Percentiles rank a stretch among this genome's conserved stretches.
These are phyloP conservation scores for Lasioglossum baleicum DNA, from an alignment of 1,140 invertebrate species.

Conservation along the genomic window DNA sequence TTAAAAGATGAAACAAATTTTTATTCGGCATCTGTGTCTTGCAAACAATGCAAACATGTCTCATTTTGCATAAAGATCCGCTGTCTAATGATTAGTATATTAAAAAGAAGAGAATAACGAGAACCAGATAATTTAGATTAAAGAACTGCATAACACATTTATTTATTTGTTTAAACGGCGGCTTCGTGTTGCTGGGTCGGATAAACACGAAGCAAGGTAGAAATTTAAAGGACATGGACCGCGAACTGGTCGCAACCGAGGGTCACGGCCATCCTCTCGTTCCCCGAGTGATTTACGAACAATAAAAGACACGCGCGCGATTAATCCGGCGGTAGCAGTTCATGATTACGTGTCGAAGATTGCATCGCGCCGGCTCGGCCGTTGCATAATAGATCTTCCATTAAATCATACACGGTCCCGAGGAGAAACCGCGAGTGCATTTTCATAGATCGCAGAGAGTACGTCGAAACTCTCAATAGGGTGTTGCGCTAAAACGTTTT, in stretches of 20 bases:
- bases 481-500: neutral
- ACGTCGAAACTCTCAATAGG: slow-evolving; percentile 15
- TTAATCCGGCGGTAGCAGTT: slow-evolving; percentile 18
- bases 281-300: slow-evolving; percentile 8
- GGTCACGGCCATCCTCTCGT: neutral
- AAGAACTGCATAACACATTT: too few species aligned
- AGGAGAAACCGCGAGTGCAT: slow-evolving; percentile 22
- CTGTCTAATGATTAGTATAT: too few species aligned
- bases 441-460: slow-evolving; percentile 9
- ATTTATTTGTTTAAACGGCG: too few species aligned
- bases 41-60: too few species aligned
- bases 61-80: too few species aligned
- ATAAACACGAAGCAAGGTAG: neutral
- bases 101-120: too few species aligned
- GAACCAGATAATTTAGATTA: too few species aligned
- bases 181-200: neutral
- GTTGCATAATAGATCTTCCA: slow-evolving; percentile 37
- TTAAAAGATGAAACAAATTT: too few species aligned
- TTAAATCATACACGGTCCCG: slow-evolving; percentile 32
- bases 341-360: slow-evolving; percentile 36
- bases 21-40: too few species aligned
- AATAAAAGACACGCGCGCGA: slow-evolving; percentile 5
- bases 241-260: neutral
- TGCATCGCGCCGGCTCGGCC: slow-evolving; percentile 5
- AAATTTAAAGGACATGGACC: neutral